Base-by-base conservation (phyloP, 2,797 vertebrate genomes). In the Rhadinocentrus ornatus region DNA sequence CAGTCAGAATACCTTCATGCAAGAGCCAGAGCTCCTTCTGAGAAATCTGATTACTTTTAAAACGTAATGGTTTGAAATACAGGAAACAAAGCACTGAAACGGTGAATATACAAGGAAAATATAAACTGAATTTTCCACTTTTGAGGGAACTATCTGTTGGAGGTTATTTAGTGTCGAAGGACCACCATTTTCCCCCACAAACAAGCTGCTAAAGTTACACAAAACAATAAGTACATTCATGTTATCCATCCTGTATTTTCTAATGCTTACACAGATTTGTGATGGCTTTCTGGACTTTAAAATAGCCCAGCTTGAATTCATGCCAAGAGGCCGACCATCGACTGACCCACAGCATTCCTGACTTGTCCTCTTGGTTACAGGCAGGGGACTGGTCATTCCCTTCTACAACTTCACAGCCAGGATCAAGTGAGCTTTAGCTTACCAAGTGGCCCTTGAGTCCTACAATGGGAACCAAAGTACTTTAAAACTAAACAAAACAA, bases 401-500 rank as follows among this genome's bases (percentile, higher is more conserved):
- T 53, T 63, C 48, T 31, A 65, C 39, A 86, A 71, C 67, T 69
- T 80, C 62, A 82, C 67, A 68, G 76, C 71, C 78, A 24, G 73
- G 82, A 90, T 90, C 87, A 89, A 87, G 83, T 65, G 64, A 87
- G 89, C 89, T 89, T 87, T 89, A 85, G 70, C 8, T 80, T 39
- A 79, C 86, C 82, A 84, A 85, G 89, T 85, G 84, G 80, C 78
- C 77, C 85, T 82, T 64, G 68, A 83, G 79, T 71, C 18, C 65
- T 3, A 84, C 85, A 85, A 85, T 83, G 72, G 66, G 67, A 52
- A 24, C 62, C 75, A 15, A 61, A 83, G 70, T 67, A 72, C 46
- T 44, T 50, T 22, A 22, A 10, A 50, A 50, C 10, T 1, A 48
- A n/a, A 18, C 44, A 46, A 46, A n/a, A n/a, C 18, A 48, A 20